Percentiles rank a stretch among this genome's conserved stretches.
Conservation (phyloP, 2,113 vertebrate genomes). For the Campylomormyrus numenius region DNA sequence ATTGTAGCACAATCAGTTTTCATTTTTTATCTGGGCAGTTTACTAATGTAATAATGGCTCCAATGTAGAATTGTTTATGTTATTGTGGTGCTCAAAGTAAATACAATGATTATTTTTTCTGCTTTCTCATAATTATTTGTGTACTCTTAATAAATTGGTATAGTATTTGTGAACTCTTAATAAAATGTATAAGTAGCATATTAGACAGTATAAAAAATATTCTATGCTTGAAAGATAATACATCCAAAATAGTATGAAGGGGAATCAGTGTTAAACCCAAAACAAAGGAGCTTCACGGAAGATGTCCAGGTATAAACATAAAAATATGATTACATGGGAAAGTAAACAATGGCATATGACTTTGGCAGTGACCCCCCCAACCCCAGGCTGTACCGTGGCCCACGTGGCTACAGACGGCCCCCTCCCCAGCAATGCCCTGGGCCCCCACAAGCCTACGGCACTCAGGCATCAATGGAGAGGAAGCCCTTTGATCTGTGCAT, state of each 20-base stretch:
- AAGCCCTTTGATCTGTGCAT: constrained; percentile 35
- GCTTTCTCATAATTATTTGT: neutral
- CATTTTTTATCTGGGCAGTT: neutral
- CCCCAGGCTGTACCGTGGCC: neutral
- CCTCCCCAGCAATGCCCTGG: neutral
- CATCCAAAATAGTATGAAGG: neutral
- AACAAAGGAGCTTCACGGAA: neutral
- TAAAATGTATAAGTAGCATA: neutral
- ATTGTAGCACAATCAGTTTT: neutral
- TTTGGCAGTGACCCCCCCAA: neutral
- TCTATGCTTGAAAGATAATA: neutral
- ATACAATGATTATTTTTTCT: neutral
- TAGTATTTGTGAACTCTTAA: neutral
- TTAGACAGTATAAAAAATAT: neutral
- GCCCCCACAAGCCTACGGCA: neutral
- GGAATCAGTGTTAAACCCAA: neutral
- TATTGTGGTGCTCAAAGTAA: neutral
- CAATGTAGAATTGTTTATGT: neutral
- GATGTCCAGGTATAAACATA: neutral
- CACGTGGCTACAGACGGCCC: neutral
- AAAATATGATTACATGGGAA: neutral
- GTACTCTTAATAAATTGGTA: neutral
- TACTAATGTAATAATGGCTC: neutral
- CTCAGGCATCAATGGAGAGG: constrained; percentile 8
- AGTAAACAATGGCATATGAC: neutral